These are phyloP conservation scores for Apodemus agrarius DNA, from an alignment of 2,797 vertebrate species.

Conservation along the genomic window DNA sequence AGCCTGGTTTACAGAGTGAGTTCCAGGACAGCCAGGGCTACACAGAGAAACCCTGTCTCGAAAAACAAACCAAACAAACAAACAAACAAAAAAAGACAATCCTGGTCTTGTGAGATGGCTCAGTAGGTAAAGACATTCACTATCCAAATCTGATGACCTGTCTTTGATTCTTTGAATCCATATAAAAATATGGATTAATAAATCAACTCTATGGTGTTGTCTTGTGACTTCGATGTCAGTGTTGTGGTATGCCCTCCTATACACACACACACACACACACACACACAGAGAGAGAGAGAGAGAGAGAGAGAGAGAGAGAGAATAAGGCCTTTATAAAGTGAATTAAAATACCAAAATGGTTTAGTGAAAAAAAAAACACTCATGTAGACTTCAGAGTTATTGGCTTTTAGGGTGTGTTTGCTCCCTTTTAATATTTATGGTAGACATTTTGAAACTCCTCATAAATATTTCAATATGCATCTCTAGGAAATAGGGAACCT, in stretches of 20 bases:
- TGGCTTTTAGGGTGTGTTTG: conserved; percentile 16
- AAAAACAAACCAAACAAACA: too few relatives aligned
- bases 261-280: not conserved
- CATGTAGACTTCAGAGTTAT: not conserved
- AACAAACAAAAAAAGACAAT: too few relatives aligned
- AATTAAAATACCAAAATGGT: not conserved
- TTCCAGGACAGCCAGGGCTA: too few relatives aligned
- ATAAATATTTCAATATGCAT: conserved; percentile 44
- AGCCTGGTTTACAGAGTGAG: too few relatives aligned
- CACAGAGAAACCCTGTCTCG: too few relatives aligned
- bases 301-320: not conserved
- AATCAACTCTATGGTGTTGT: not conserved
- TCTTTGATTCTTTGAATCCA: not conserved
- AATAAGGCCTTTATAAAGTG: not conserved
- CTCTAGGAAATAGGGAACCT: conserved; percentile 40
- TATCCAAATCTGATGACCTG: not conserved
- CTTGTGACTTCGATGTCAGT: not conserved
- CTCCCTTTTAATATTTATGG: conserved; percentile 40
- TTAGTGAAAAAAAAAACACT: not conserved
- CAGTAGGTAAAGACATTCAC: not conserved
- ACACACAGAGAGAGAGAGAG: not conserved
- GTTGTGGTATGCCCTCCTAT: not conserved
- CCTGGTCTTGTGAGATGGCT: not conserved
- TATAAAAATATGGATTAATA: too few relatives aligned
- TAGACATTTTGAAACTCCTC: not conserved